phyloP scores from a whole-genome alignment of 2,797 vertebrate species.

The Oreochromis mossambicus region DNA sequence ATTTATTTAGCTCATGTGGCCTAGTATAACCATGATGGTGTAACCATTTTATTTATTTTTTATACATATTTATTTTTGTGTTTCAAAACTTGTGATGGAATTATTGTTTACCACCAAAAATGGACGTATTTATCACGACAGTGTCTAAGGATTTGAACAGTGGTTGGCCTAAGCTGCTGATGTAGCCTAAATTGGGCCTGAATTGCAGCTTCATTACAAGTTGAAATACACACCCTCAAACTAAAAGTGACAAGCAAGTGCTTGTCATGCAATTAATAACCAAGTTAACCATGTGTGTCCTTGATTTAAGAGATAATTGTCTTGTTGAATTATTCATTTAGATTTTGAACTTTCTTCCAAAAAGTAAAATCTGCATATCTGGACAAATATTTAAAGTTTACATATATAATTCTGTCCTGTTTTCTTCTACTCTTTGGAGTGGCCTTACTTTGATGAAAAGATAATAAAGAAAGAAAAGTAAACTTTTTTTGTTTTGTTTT shows the following conservation, averaged over 20 bases:
- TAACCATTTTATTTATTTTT: conserved; percentile 55
- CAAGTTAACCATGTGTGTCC: background rate
- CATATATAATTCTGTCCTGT: conserved; percentile 7
- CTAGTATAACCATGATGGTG: background rate
- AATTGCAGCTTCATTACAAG: background rate
- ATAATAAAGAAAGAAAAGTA: background rate
- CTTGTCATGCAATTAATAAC: background rate
- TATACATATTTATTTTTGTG: conserved; percentile 60
- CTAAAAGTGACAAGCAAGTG: background rate
- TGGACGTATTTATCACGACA: background rate
- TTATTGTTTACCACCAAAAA: conserved; percentile 12
- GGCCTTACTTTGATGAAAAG: conserved; percentile 65
- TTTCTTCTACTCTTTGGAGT: conserved; percentile 35
- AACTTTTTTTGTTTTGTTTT: background rate
- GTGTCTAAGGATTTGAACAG: conserved; percentile 24
- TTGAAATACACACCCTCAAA: background rate
- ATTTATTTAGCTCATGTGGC: conserved; percentile 5
- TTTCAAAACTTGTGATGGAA: conserved; percentile 1
- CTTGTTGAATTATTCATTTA: background rate
- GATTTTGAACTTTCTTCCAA: conserved; percentile 6
- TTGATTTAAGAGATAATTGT: background rate
- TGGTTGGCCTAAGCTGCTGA: background rate
- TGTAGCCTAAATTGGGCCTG: background rate
- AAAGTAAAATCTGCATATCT: background rate
- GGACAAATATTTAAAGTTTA: conserved; percentile 26